These are phyloP conservation scores for Jordanella pulchra DNA, from an alignment of 2,797 vertebrate species.

Conservation along the genomic window DNA sequence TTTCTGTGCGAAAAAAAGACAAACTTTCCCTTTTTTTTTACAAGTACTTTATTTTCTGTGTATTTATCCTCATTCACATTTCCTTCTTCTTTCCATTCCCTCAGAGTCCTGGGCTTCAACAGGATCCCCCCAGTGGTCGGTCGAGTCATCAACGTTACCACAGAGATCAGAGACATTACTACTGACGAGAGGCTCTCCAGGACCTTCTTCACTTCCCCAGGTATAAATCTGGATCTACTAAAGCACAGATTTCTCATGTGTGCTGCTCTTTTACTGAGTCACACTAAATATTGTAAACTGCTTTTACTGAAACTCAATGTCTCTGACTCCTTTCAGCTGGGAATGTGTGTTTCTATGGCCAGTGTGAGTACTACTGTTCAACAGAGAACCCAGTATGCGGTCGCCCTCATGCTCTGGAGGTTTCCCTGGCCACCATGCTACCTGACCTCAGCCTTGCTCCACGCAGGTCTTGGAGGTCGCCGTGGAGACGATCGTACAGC, in stretches of 20 bases:
- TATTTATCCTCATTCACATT: neutral
- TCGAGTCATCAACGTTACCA: constrained; percentile 81
- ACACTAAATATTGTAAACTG: neutral
- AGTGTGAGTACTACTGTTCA: constrained; percentile 92
- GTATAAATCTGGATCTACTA: constrained; percentile 50
- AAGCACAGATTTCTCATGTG: neutral
- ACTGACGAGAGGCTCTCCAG: constrained; percentile 80
- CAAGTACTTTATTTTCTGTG: neutral
- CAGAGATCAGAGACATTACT: constrained; percentile 84
- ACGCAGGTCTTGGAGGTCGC: constrained; percentile 89
- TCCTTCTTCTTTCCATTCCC: neutral
- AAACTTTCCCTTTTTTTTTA: neutral
- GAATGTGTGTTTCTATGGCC: constrained; percentile 90
- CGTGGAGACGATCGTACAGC: constrained; percentile 92
- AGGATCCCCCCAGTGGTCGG: constrained; percentile 86
- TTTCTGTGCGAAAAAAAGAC: neutral
- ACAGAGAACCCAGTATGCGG: constrained; percentile 88
- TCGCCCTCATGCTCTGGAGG: constrained; percentile 84
- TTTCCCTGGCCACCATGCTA: constrained; percentile 86
- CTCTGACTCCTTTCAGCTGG: constrained; percentile 75
- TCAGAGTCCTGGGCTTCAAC: constrained; percentile 86
- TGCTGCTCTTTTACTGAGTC: neutral
- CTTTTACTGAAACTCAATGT: neutral
- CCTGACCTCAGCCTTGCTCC: constrained; percentile 86
- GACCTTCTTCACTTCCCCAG: constrained; percentile 89